Percentiles rank a stretch among this genome's conserved stretches.
These are phyloP conservation scores for Myoxocephalus aenaeus DNA, from an alignment of 2,797 vertebrate genomes.

Conservation along the genomic window DNA sequence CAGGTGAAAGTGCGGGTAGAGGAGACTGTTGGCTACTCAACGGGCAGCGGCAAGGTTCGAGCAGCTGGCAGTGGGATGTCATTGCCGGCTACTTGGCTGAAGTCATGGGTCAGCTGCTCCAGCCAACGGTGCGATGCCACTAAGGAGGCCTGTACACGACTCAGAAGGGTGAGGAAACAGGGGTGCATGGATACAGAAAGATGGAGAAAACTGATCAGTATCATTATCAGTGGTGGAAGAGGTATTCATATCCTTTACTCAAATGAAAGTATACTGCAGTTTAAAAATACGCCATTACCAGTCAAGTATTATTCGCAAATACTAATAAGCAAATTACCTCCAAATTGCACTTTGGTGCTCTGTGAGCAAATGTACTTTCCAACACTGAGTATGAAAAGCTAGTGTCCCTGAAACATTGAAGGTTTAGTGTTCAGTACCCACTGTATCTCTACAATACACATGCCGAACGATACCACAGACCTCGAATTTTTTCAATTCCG, in stretches of 20 bases:
- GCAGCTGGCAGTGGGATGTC: conserved; percentile 8
- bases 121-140: conserved; percentile 17
- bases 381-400: too few relatives aligned
- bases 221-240: not conserved
- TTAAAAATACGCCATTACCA: not conserved
- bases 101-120: conserved; percentile 63
- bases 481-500: too few relatives aligned
- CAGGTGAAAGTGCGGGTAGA: conserved; percentile 22
- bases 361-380: too few relatives aligned
- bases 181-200: not conserved
- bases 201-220: too few relatives aligned
- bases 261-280: not conserved
- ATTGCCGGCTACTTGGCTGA: conserved; percentile 43
- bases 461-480: not conserved
- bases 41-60: conserved; percentile 59
- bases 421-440: too few relatives aligned
- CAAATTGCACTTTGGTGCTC: too few relatives aligned
- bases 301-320: not conserved
- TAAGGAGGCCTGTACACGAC: conserved; percentile 16
- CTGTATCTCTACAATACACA: not conserved
- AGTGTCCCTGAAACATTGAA: too few relatives aligned
- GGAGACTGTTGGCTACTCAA: conserved; percentile 36
- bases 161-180: conserved; percentile 1
- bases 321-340: too few relatives aligned
- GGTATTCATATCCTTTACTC: not conserved